Percentiles rank a stretch among this genome's conserved stretches.
phyloP scores from a whole-genome alignment of 2,113 vertebrate species.

The Deroptyus accipitrinus region DNA sequence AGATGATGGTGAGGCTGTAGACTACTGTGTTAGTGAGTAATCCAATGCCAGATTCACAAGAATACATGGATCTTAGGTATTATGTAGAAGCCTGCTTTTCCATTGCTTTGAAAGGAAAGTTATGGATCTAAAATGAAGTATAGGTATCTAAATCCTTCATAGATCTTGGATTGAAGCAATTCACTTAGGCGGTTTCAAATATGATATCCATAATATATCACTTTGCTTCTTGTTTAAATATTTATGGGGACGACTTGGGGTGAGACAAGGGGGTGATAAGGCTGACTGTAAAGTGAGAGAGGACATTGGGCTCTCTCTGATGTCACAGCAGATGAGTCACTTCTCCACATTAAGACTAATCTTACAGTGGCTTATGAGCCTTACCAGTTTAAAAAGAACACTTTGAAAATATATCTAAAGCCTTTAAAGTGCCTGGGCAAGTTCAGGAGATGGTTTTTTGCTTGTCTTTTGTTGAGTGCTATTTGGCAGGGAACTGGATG shows the following conservation, averaged over 20 bases:
- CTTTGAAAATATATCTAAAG: slow-evolving; percentile 8
- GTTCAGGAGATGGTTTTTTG: not conserved
- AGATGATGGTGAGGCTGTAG: not conserved
- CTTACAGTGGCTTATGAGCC: not conserved
- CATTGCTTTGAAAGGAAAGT: not conserved
- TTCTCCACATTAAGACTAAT: not conserved
- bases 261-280: not conserved
- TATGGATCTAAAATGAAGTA: not conserved
- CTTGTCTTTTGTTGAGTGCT: not conserved
- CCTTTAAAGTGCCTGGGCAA: not conserved
- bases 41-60: not conserved
- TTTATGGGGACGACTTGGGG: slow-evolving; percentile 23
- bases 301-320: not conserved
- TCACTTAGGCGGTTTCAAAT: not conserved
- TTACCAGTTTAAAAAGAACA: not conserved
- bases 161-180: not conserved
- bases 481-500: not conserved
- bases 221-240: slow-evolving; percentile 58
- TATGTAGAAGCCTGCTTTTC: not conserved
- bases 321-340: slow-evolving; percentile 31
- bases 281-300: slow-evolving; percentile 13
- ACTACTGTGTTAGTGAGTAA: not conserved
- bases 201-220: slow-evolving; percentile 26
- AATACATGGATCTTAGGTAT: not conserved
- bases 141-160: not conserved